These are phyloP conservation scores for Dendroctonus ponderosae DNA, from an alignment of 1,140 invertebrate genomes.

Conservation along the genomic window DNA sequence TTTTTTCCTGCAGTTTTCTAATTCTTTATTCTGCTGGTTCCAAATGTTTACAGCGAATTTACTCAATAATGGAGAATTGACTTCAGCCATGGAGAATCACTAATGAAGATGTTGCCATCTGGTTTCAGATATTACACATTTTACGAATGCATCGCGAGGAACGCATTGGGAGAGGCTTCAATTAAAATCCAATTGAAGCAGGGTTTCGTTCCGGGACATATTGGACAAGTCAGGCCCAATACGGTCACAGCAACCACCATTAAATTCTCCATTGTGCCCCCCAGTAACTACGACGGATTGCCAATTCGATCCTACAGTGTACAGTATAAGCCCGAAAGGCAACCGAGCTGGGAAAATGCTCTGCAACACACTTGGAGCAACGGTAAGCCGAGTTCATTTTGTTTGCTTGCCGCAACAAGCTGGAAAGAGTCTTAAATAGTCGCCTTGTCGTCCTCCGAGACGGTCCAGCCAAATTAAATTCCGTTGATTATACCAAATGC, in stretches of 20 bases:
- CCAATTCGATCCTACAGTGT: constrained; percentile 70
- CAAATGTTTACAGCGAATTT: background rate
- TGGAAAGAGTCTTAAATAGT: too few species aligned
- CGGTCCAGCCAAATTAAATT: too few species aligned
- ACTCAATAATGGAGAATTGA: too few species aligned
- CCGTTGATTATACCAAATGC: too few species aligned
- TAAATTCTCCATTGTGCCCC: constrained; percentile 72
- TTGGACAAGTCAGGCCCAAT: constrained; percentile 61
- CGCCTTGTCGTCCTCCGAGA: too few species aligned
- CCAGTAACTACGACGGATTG: constrained; percentile 69
- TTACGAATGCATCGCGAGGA: constrained; percentile 82
- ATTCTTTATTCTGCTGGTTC: background rate
- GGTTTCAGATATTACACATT: constrained; percentile 49
- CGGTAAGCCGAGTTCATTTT: constrained; percentile 49
- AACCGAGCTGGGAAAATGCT: constrained; percentile 65
- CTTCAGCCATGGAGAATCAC: background rate
- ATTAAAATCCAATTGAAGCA: constrained; percentile 70
- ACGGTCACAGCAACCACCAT: constrained; percentile 81
- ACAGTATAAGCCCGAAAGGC: constrained; percentile 70
- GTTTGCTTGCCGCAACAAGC: too few species aligned
- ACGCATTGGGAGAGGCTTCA: constrained; percentile 67
- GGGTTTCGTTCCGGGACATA: constrained; percentile 59
- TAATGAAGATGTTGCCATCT: background rate
- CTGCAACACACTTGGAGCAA: constrained; percentile 74
- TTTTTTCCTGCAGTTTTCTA: background rate